Base-by-base conservation (phyloP, 2,888 invertebrate genomes). In the Xylocampa areola region DNA sequence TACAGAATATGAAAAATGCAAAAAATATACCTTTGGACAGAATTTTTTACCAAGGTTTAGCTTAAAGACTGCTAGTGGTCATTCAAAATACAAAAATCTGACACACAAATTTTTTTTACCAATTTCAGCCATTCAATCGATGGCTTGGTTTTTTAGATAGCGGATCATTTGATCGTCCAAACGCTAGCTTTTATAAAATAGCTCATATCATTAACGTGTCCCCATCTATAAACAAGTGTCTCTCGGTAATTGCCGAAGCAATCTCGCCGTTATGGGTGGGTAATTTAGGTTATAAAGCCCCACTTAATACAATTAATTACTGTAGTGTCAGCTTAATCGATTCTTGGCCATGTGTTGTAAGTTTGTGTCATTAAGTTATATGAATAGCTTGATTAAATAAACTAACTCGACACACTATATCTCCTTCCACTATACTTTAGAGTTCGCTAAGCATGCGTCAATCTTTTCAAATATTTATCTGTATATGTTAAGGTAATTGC, bases 281-380 rank as follows among this genome's bases (percentile, higher is more conserved):
- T 68, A 61, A 68, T 67, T 67, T 49, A 49, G 36, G 35, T 33
- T 49, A 27, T 25, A 68, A 51, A 49, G 44, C n/a, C 29, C 19
- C 48, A 61, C 44, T 61, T 55, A 51, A 55, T 49, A 33, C 51
- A 51, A 35, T 52, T 47, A 51, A 35, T 52, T 47, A 50, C 41
- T 50, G 19, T 37, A 44, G 54, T 11, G 36, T 44, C 37, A 53
- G 50, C 29, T 66, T 59, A 25, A 40, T 19, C 23, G 33, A 6
- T 29, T 58, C 21, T 47, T 27, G 17, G 13, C 11, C 14, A 51
- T 35, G 11, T 40, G 16, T 32, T 40, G 11, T 11, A 40, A 17
- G 23, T 33, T 23, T 7, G 23, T 11, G 8, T 10, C 10, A 8
- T 25, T 4, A 1, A 25, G 2, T n/a, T n/a, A 25, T 25, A 25